phyloP scores from a whole-genome alignment of 2,113 vertebrate species.

The pig (Sus scrofa) region T2T-Sscrofa CM000824.6:152741001-152741500 shows the following conservation, averaged over 20 bases:
- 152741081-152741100: neutral
- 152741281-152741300: neutral
- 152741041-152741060: conserved; percentile 52
- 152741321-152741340: neutral
- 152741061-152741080: conserved; percentile 48
- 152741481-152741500: neutral
- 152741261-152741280: neutral
- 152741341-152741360: neutral
- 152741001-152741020: conserved; percentile 59
- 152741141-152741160: neutral
- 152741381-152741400: neutral
- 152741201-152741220: neutral
- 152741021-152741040: neutral
- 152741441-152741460: neutral
- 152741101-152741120: neutral
- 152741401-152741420: neutral
- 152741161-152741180: neutral
- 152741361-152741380: neutral
- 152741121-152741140: conserved; percentile 18
- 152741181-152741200: neutral
- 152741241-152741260: neutral
- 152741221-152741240: neutral
- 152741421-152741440: neutral
- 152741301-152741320: neutral
- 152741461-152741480: neutral